A percentile compares a stretch with the other conserved stretches of the same genome.
Evolutionary conservation across 2,113 vertebrate genomes (phyloP).

Genomic region (Notarius lentiginosus): DNA sequence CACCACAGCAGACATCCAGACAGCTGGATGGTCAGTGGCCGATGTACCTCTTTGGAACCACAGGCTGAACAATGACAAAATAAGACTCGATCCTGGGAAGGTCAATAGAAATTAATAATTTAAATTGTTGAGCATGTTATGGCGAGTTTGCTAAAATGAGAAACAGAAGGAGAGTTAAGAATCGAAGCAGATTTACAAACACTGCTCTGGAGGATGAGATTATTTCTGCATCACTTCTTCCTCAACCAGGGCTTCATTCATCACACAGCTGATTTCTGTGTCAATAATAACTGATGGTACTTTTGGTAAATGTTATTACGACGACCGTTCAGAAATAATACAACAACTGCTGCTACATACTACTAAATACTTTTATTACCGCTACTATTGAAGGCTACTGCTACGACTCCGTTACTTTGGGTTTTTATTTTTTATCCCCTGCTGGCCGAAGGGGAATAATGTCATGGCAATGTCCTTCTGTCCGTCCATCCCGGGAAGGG

Average conservation of each 20-base stretch:
- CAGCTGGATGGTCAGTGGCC: no score
- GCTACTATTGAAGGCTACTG: background rate
- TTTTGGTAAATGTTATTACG: background rate
- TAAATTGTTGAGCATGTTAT: slow-evolving; percentile 5
- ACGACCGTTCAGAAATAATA: background rate
- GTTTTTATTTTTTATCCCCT: no score
- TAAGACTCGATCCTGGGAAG: no score
- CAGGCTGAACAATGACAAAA: no score
- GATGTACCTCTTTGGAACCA: no score
- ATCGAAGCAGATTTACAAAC: background rate
- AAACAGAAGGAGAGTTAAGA: background rate
- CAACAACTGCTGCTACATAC: background rate
- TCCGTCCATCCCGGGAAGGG: no score
- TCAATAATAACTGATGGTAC: background rate
- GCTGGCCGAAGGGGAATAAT: no score
- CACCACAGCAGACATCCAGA: no score
- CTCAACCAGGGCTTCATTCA: background rate
- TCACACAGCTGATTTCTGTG: background rate
- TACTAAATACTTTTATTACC: background rate
- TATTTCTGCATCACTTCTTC: background rate
- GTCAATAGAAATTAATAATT: background rate
- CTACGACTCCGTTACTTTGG: background rate
- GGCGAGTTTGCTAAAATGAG: background rate
- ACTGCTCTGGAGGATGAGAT: background rate
- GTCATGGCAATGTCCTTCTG: no score